Conservation (phyloP, 2,797 vertebrate genomes). For the Pangasius sanitwongsei region DNA sequence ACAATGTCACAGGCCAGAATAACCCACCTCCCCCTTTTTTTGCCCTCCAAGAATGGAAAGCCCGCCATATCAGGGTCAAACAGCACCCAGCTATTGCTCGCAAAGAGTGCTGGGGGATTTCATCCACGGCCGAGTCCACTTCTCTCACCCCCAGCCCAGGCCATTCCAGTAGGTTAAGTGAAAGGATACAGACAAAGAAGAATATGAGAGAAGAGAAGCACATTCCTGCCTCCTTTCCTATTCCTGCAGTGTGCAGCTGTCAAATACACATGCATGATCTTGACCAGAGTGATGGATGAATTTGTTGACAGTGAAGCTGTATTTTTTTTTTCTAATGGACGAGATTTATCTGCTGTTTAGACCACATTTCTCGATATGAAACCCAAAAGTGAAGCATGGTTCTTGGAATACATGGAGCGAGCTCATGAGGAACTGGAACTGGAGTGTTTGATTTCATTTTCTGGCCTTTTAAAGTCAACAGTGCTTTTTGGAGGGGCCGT, state of each 20-base stretch:
- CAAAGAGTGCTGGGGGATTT: constrained; percentile 9
- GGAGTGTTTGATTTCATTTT: constrained; percentile 56
- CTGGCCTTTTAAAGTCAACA: constrained; percentile 79
- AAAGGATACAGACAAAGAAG: constrained; percentile 49
- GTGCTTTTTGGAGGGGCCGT: constrained; percentile 64
- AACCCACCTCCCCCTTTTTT: constrained; percentile 39
- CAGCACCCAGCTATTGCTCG: constrained; percentile 52
- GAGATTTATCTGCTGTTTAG: constrained; percentile 10
- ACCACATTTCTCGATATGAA: constrained; percentile 9
- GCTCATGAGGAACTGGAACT: neutral
- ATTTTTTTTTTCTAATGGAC: neutral
- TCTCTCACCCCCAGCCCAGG: constrained; percentile 47
- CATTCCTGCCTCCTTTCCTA: neutral
- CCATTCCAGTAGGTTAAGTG: constrained; percentile 16
- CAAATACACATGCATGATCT: constrained; percentile 25
- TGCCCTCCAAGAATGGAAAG: constrained; percentile 22
- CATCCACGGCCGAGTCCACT: constrained; percentile 22
- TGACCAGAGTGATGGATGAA: constrained; percentile 1
- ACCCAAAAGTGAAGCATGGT: neutral
- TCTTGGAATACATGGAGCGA: neutral
- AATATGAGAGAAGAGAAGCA: constrained; percentile 29
- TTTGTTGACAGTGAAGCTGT: constrained; percentile 18
- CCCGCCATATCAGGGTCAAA: constrained; percentile 55
- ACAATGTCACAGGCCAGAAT: constrained; percentile 73
- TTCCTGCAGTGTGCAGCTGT: constrained; percentile 24